Base-by-base conservation (phyloP, 2,113 vertebrate genomes). In the Tychaedon coryphoeus region DNA sequence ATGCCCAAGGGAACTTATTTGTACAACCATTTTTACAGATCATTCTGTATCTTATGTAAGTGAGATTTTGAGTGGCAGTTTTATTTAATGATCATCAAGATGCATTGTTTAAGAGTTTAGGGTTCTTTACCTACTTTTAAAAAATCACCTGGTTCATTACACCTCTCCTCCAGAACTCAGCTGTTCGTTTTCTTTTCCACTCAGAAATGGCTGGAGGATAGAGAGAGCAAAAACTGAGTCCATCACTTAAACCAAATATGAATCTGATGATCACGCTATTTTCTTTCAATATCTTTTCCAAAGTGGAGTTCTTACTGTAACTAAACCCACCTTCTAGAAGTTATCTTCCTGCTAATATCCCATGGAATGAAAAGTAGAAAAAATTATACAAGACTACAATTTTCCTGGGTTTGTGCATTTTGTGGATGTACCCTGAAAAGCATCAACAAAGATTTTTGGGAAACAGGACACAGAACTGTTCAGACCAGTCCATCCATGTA, bases 21-120 rank as follows among this genome's bases (percentile, higher is more conserved):
- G 79, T 92, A 77, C n/a, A 88, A 72, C 11, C 47, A 48, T 86
- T 82, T 83, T 92, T 56, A 86, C 90, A 89, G 73, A 88, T 92
- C 38, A 79, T 64, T 93, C 90, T 95, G 58, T 60, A 48, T 88
- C 50, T 94, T 79, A 76, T 15, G 33, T 79, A 72, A 94, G 82
- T 70, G 75, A 94, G 62, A 89, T 83, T 95, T 64, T 85, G 88
- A 94, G 78, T 66, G 50, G 75, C 45, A 31, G 72, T 66, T 93
- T 88, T 71, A 64, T 70, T 92, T 86, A 79, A 58, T 74, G 83
- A 78, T 72, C 43, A 28, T 25, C 66, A 69, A 93, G 33, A 69
- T 4, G 3, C 95, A 81, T 17, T 83, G 54, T 74, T 90, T 88
- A 65, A 76, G 75, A 88, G 89, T 65, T 69, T 62, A 28, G 28